Percentiles rank a stretch among this genome's conserved stretches.
Evolutionary conservation across 2,797 vertebrate genomes (phyloP).

Genomic region (Myioborus melanocephalus): DNA sequence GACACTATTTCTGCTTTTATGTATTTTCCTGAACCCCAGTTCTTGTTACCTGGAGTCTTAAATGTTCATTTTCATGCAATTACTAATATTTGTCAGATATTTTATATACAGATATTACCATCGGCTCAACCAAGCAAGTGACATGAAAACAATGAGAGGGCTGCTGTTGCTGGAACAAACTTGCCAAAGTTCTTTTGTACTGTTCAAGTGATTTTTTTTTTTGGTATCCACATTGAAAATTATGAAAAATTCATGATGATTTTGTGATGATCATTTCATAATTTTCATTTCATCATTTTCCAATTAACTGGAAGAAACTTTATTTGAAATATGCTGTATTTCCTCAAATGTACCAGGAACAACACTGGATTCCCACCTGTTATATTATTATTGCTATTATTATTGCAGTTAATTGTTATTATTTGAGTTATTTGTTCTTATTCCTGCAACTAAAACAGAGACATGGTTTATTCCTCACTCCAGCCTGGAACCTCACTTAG

Average conservation of each 20-base stretch:
- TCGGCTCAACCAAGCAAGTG: not conserved
- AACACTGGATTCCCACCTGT: not conserved
- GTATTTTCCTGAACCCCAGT: not conserved
- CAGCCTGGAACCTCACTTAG: not conserved
- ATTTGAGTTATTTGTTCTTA: not conserved
- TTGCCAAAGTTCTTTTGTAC: accelerated
- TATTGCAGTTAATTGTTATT: no score
- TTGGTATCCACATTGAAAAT: not conserved
- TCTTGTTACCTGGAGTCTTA: not conserved
- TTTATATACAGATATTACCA: not conserved
- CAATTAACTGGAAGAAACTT: not conserved
- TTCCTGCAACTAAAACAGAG: not conserved
- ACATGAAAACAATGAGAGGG: not conserved
- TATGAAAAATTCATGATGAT: not conserved
- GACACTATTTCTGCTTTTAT: not conserved
- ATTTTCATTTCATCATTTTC: not conserved
- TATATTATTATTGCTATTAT: not conserved
- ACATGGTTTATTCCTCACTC: not conserved
- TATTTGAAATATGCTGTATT: not conserved
- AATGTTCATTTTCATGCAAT: not conserved
- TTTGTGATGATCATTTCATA: not conserved
- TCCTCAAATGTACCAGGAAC: not conserved
- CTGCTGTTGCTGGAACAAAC: not conserved
- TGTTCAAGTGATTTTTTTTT: not conserved
- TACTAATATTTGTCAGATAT: not conserved